These are phyloP conservation scores for Drosophila lini DNA, from an alignment of 1,140 invertebrate species.

Conservation along the genomic window DNA sequence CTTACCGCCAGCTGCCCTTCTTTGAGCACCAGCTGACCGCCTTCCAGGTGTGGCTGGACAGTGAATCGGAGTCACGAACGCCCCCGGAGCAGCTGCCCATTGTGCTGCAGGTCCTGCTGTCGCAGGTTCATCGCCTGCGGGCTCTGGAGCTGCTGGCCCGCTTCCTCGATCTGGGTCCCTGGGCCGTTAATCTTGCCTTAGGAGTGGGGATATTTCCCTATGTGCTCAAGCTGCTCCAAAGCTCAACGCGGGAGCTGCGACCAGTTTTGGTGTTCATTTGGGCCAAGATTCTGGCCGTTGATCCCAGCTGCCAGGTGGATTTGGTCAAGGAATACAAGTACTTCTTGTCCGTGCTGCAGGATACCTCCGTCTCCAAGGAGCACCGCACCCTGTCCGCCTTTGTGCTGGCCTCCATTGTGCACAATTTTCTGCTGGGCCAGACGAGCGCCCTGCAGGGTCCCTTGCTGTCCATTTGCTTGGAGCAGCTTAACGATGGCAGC, in stretches of 20 bases:
- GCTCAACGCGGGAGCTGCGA: slow-evolving; percentile 95
- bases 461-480: slow-evolving; percentile 94
- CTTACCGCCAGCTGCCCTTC: slow-evolving; percentile 93
- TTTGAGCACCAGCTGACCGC: slow-evolving; percentile 99
- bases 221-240: slow-evolving; percentile 97
- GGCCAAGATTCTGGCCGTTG: slow-evolving; percentile 99
- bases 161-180: slow-evolving; percentile 97
- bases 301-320: slow-evolving; percentile 97
- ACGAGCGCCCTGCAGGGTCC: slow-evolving; percentile 94
- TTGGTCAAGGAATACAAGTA: slow-evolving; percentile 98
- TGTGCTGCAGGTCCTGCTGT: slow-evolving; percentile 98
- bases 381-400: slow-evolving; percentile 96
- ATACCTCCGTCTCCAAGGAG: slow-evolving; percentile 92
- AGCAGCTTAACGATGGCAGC: slow-evolving; percentile 88
- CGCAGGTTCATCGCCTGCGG: slow-evolving; percentile 97
- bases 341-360: slow-evolving; percentile 95
- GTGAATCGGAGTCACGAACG: slow-evolving; percentile 89
- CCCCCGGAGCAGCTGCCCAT: slow-evolving; percentile 99
- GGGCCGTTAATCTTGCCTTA: slow-evolving; percentile 98
- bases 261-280: slow-evolving; percentile 98
- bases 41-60: slow-evolving; percentile 98
- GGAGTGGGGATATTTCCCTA: slow-evolving; percentile 99
- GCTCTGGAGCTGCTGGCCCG: slow-evolving; percentile 97
- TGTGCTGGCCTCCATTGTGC: slow-evolving; percentile 96
- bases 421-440: slow-evolving; percentile 94